Evolutionary conservation across 2,888 invertebrate species (phyloP), one percentile per base, ranked within the genome.

Genomic region (Tenthredo scrophulariae): DNA sequence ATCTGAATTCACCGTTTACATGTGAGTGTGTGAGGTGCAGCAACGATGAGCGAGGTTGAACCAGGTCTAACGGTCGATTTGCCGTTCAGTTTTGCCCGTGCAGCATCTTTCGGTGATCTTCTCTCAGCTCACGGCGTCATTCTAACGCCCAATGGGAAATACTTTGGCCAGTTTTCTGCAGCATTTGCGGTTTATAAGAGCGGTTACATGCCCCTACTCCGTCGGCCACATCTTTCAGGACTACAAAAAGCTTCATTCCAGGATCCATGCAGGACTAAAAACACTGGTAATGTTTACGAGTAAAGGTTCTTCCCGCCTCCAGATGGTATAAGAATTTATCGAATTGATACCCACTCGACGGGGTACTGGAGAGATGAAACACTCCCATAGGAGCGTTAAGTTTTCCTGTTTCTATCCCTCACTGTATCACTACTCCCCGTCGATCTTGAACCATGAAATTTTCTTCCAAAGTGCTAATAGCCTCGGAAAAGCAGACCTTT

Each of bases 171-270:
- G 50, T 40, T 80, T 77, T 80, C 80, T 62, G 80, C 80, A 62
- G 58, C 80, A 80, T 80, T 62, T 40, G 80, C 80, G 62, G 80
- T 80, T 62, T 40, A 80, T n/a, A 80, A 62, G 58, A 50, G 58
- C 26, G 58, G 37, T 62, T 40, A 67, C 26, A 26, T 29, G 29
- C 22, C 40, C 29, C 37, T 18, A 50, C 77, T 26, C n/a, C 40
- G 22, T 1, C 7, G 2, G 2, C 54, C 29, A 26, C 46, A 33
- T 67, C 67, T 67, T 67, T 29, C 67, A 29, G 13, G 67, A 67
- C 33, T 67, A 33, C 15, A 67, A 67, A 67, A 67, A 67, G 5
- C 67, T 67, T 62, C 62, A 6, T 33, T 33, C 29, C 18, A 4
- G 13, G 15, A 67, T 46, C 15, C 33, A 67, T 33, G 13, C 50